These are phyloP conservation scores for Oreotrochilus melanogaster DNA, from an alignment of 2,113 vertebrate species.

Conservation along the genomic window DNA sequence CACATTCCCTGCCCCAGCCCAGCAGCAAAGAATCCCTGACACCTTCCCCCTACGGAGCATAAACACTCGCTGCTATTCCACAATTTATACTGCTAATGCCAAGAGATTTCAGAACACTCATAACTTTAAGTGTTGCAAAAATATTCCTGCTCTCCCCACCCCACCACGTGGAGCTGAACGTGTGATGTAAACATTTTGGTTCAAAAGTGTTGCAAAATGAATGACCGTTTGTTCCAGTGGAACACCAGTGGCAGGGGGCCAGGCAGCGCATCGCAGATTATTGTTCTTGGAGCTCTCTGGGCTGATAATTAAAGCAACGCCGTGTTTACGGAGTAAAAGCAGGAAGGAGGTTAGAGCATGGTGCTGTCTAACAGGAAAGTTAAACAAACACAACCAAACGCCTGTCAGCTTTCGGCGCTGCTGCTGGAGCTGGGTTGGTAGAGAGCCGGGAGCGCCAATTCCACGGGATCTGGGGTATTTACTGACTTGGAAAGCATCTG, in stretches of 20 bases:
- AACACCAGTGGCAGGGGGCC: not conserved
- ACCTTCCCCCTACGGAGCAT: constrained; percentile 36
- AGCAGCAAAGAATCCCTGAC: constrained; percentile 32
- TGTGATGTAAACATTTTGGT: constrained; percentile 70
- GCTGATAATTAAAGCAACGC: constrained; percentile 60
- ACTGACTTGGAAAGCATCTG: not conserved
- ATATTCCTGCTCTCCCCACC: constrained; percentile 56
- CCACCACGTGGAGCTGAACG: constrained; percentile 66
- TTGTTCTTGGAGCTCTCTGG: constrained; percentile 66
- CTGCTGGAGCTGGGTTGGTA: not conserved
- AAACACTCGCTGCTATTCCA: constrained; percentile 51
- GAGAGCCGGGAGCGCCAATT: not conserved
- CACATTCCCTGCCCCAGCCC: not conserved
- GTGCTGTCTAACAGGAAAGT: constrained; percentile 43
- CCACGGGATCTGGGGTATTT: not conserved
- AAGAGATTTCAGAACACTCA: constrained; percentile 73
- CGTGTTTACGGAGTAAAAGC: constrained; percentile 44
- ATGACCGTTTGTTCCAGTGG: constrained; percentile 52
- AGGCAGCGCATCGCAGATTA: constrained; percentile 16
- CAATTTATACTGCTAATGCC: constrained; percentile 60
- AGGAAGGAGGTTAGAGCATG: constrained; percentile 49
- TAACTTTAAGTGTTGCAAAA: constrained; percentile 70
- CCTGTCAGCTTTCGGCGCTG: not conserved
- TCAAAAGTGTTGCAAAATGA: constrained; percentile 7
- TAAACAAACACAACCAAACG: constrained; percentile 53